phyloP scores from a whole-genome alignment of 1,140 invertebrate species.

The Heliconius congener region DNA sequence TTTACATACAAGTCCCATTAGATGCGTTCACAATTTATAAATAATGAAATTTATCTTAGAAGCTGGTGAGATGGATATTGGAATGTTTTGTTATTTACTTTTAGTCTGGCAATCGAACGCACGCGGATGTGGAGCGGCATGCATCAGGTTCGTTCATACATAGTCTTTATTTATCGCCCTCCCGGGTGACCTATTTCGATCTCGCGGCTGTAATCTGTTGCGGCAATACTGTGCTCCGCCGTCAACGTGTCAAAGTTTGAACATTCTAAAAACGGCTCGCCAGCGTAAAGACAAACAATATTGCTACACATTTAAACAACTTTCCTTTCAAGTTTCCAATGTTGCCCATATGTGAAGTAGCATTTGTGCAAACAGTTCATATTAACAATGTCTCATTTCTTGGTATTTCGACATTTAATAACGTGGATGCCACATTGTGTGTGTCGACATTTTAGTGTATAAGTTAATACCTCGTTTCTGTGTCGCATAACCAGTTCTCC shows the following conservation, averaged over 20 bases:
- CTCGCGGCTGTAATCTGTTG: slow-evolving; percentile 49
- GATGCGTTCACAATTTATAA: slow-evolving; percentile 34
- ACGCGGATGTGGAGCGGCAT: slow-evolving; percentile 47
- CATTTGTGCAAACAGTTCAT: slow-evolving; percentile 36
- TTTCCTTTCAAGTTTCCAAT: slow-evolving; percentile 19
- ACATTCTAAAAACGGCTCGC: slow-evolving; percentile 7
- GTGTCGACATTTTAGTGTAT: slow-evolving; percentile 57
- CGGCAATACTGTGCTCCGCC: slow-evolving; percentile 36
- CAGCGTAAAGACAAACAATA: slow-evolving; percentile 18
- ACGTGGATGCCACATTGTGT: slow-evolving; percentile 9
- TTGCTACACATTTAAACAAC: slow-evolving; percentile 30
- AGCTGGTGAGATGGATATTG: slow-evolving; percentile 30
- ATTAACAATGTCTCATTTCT: slow-evolving; percentile 18
- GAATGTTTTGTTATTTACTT: slow-evolving; percentile 44
- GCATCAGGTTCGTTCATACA: slow-evolving; percentile 36
- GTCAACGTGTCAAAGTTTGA: slow-evolving; percentile 29
- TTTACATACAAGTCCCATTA: slow-evolving; percentile 31
- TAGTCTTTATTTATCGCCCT: slow-evolving; percentile 48
- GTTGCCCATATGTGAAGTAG: slow-evolving; percentile 25
- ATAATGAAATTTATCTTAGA: slow-evolving; percentile 36
- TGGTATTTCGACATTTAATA: slow-evolving; percentile 16
- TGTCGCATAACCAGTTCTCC: slow-evolving; percentile 62
- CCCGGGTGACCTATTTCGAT: slow-evolving; percentile 63
- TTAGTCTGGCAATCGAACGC: slow-evolving; percentile 45
- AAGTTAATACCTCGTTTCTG: slow-evolving; percentile 61